Evolutionary conservation across 2,888 invertebrate species (phyloP).

Genomic region (Globia sparganii): DNA sequence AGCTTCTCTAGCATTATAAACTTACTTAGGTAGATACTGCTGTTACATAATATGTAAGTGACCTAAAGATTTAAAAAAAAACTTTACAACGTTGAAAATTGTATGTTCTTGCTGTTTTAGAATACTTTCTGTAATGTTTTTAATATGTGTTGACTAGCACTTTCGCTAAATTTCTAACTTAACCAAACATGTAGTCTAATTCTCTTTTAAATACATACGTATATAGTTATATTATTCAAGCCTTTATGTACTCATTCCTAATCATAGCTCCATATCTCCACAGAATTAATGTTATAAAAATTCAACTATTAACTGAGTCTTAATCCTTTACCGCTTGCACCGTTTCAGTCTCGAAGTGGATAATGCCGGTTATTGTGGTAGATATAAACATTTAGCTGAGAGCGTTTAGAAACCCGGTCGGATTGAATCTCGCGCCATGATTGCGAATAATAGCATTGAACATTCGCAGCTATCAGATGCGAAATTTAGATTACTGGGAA

Average conservation of each 20-base stretch:
- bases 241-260: neutral
- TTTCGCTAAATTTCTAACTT: neutral
- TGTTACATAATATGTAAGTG: neutral
- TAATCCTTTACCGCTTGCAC: slow-evolving; percentile 44
- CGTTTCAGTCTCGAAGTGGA: slow-evolving; percentile 44
- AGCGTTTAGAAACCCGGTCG: slow-evolving; percentile 74
- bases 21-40: neutral
- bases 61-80: neutral
- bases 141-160: neutral
- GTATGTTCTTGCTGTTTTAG: neutral
- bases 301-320: neutral
- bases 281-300: slow-evolving; percentile 11
- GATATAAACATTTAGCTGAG: slow-evolving; percentile 62
- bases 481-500: slow-evolving; percentile 68
- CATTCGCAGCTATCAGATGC: slow-evolving; percentile 59
- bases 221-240: neutral
- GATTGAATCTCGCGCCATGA: slow-evolving; percentile 81
- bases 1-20: neutral
- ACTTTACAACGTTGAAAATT: neutral
- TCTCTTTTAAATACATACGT: neutral
- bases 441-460: slow-evolving; percentile 75
- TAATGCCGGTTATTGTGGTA: slow-evolving; percentile 71
- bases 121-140: neutral
- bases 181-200: too few species aligned
- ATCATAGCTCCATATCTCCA: neutral